A percentile compares a stretch with the other conserved stretches of the same genome.
Evolutionary conservation across 1,140 invertebrate species (phyloP).

Genomic region (Aphidius ervi): DNA sequence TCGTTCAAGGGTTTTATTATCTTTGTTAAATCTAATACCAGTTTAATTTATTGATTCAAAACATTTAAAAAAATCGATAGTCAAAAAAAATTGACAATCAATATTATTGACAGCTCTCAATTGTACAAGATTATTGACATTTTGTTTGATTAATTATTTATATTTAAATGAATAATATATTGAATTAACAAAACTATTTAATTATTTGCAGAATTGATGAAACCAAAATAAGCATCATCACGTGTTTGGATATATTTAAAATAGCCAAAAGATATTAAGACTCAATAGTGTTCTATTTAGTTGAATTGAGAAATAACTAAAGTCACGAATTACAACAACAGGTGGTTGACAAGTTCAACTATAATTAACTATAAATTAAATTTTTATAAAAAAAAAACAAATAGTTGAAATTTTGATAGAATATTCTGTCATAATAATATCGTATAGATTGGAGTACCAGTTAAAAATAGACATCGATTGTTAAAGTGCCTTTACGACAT

Average conservation of each 20-base stretch:
- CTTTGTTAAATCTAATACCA: not conserved
- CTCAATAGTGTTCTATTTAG: too few species aligned
- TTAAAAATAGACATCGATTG: slow-evolving; percentile 26
- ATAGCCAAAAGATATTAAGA: too few species aligned
- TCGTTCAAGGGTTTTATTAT: too few species aligned
- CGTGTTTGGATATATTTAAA: too few species aligned
- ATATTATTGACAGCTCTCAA: slow-evolving; percentile 11
- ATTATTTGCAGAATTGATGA: slow-evolving; percentile 21
- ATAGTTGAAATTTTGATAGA: too few species aligned
- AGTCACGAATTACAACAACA: slow-evolving; percentile 39
- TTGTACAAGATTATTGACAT: not conserved
- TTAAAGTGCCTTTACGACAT: slow-evolving; percentile 33
- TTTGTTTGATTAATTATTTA: too few species aligned
- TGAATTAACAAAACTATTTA: too few species aligned
- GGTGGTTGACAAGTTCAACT: slow-evolving; percentile 40
- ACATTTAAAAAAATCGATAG: too few species aligned
- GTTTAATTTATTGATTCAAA: not conserved
- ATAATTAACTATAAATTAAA: slow-evolving; percentile 16
- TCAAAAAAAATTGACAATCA: too few species aligned
- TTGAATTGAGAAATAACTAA: slow-evolving; percentile 25
- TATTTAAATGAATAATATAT: too few species aligned
- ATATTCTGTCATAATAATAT: slow-evolving; percentile 30
- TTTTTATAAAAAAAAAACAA: slow-evolving; percentile 1
- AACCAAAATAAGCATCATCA: too few species aligned
- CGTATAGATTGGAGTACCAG: slow-evolving; percentile 31